Evolutionary conservation across 2,797 vertebrate species (phyloP).

Genomic region (Pangasius larnaudii): DNA sequence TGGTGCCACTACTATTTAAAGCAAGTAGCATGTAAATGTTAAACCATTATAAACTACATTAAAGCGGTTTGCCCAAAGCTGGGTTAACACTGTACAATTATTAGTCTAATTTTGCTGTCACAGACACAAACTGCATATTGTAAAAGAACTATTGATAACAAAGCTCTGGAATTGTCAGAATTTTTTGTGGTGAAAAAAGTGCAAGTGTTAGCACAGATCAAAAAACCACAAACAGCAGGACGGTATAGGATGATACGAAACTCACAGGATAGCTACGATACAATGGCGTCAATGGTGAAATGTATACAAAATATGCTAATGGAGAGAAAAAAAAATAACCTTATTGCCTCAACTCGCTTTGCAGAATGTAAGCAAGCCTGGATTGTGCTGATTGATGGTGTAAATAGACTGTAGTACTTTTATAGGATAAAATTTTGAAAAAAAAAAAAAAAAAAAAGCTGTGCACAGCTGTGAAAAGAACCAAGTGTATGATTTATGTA

Average conservation of each 20-base stretch:
- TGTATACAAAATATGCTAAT: background rate
- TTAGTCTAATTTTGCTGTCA: background rate
- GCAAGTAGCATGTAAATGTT: background rate
- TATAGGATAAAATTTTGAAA: background rate
- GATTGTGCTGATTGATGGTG: background rate
- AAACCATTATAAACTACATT: background rate
- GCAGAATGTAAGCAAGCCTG: slow-evolving; percentile 4
- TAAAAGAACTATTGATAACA: background rate
- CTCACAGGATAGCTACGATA: background rate
- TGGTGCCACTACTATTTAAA: background rate
- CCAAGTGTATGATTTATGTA: slow-evolving; percentile 17
- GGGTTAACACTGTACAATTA: background rate
- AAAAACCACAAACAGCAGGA: background rate
- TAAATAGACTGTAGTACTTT: slow-evolving; percentile 10
- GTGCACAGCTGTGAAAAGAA: slow-evolving; percentile 34
- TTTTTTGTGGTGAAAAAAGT: background rate
- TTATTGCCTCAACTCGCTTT: background rate
- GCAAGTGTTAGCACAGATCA: no score
- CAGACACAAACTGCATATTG: background rate
- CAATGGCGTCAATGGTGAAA: background rate
- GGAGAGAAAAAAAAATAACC: background rate
- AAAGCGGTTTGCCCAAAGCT: background rate
- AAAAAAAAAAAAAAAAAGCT: background rate
- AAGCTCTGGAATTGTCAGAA: background rate
- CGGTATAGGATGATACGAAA: background rate